Conservation (phyloP, 2,888 invertebrate genomes). For the Nezara viridula region DNA sequence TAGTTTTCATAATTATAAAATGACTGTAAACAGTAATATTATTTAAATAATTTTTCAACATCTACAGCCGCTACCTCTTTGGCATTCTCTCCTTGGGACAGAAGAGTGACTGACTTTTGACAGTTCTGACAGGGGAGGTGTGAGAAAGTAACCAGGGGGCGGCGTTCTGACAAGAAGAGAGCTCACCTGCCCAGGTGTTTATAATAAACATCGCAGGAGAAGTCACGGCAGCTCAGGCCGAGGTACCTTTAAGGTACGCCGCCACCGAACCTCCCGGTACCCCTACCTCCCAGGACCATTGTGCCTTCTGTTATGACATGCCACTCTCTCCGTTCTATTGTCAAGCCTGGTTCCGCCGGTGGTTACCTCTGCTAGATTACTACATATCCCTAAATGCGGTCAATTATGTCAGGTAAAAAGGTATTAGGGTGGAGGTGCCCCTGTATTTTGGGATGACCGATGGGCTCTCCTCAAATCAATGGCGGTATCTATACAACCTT, state of each 20-base stretch:
- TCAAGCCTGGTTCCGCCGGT: background rate
- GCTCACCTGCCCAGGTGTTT: conserved; percentile 38
- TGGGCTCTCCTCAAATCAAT: background rate
- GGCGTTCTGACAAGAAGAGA: background rate
- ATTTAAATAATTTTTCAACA: background rate
- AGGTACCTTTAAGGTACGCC: background rate
- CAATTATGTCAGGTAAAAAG: conserved; percentile 24
- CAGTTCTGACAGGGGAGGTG: conserved; percentile 25
- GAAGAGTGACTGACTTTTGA: conserved; percentile 8
- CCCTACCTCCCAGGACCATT: too few species aligned
- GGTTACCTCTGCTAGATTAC: conserved; percentile 18
- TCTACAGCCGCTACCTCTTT: background rate
- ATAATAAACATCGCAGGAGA: conserved; percentile 19
- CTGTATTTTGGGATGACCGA: conserved; percentile 36
- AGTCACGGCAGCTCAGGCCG: background rate
- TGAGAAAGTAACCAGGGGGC: conserved; percentile 18
- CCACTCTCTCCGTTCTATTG: background rate
- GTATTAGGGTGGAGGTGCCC: background rate
- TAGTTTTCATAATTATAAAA: too few species aligned
- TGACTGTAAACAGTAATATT: too few species aligned
- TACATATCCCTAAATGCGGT: conserved; percentile 25
- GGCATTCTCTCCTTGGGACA: background rate
- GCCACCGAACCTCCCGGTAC: background rate
- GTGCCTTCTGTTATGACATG: conserved; percentile 16
- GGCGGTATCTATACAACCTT: background rate